Conservation (phyloP, 2,888 invertebrate genomes). For the Morinoia aosen region DNA sequence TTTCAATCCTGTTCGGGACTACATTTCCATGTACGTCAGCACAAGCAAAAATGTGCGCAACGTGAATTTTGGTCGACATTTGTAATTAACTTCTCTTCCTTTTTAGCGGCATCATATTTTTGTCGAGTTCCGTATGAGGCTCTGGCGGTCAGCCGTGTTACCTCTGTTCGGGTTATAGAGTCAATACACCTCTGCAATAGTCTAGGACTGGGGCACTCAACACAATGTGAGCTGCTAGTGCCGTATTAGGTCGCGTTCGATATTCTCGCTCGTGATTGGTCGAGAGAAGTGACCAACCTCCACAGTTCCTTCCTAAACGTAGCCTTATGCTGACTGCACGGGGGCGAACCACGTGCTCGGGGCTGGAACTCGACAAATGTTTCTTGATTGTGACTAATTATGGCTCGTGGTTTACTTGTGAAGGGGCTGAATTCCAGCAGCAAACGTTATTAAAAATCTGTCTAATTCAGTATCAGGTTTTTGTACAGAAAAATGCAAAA, state of each 20-base stretch:
- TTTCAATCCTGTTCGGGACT: neutral
- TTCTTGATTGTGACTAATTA: neutral
- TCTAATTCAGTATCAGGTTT: neutral
- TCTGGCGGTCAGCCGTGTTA: neutral
- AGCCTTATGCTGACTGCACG: neutral
- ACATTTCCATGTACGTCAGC: neutral
- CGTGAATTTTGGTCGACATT: neutral
- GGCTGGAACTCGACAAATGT: neutral
- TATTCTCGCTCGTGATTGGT: conserved; percentile 22
- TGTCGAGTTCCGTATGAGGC: neutral
- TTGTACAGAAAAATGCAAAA: neutral
- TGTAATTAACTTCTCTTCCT: neutral
- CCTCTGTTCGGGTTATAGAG: neutral
- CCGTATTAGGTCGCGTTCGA: conserved; percentile 33
- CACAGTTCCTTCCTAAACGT: conserved; percentile 1
- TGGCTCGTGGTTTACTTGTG: neutral
- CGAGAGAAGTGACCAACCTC: conserved; percentile 26
- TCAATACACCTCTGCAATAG: conserved; percentile 5
- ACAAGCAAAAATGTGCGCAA: neutral
- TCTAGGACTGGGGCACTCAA: neutral
- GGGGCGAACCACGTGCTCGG: neutral
- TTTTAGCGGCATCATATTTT: neutral
- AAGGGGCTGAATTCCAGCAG: neutral
- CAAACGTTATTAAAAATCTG: neutral
- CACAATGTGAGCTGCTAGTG: neutral